Evolutionary conservation across 2,888 invertebrate genomes (phyloP).

Genomic region (Gisinianus flammeolus): DNA sequence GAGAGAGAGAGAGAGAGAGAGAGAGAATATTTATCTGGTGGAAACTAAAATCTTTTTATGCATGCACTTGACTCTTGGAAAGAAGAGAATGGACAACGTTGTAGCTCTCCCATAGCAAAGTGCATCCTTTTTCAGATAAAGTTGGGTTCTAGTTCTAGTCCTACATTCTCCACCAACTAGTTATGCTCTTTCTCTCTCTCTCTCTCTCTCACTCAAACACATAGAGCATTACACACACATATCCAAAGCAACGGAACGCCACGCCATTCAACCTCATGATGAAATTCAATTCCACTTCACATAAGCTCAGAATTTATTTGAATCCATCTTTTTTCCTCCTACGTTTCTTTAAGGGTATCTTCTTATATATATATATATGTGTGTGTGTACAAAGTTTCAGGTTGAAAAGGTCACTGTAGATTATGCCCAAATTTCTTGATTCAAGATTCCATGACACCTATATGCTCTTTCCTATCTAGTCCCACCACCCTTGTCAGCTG

Average conservation of each 20-base stretch:
- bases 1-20: too few species aligned
- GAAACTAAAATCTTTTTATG: too few species aligned
- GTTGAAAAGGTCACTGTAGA: slow-evolving; percentile 28
- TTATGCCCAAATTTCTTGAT: slow-evolving; percentile 10
- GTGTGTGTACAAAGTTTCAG: slow-evolving; percentile 7
- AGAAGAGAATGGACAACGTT: too few species aligned
- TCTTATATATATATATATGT: background rate
- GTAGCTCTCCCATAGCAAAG: background rate
- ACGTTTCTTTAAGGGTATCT: slow-evolving; percentile 6
- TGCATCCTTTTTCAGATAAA: background rate
- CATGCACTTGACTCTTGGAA: too few species aligned
- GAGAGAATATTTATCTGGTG: too few species aligned
- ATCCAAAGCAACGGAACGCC: background rate
- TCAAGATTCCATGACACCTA: slow-evolving; percentile 5
- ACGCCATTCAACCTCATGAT: background rate
- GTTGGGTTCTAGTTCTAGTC: background rate
- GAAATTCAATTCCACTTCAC: slow-evolving; percentile 13
- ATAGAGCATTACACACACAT: background rate
- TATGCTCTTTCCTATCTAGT: background rate
- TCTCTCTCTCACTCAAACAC: background rate
- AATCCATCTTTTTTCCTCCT: slow-evolving; percentile 6
- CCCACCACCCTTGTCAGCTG: background rate
- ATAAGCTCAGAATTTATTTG: slow-evolving; percentile 13
- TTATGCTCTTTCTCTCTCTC: too few species aligned
- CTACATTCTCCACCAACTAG: too few species aligned